Evolutionary conservation across 2,888 invertebrate genomes (phyloP).

Genomic region (Diarsia dahlii): DNA sequence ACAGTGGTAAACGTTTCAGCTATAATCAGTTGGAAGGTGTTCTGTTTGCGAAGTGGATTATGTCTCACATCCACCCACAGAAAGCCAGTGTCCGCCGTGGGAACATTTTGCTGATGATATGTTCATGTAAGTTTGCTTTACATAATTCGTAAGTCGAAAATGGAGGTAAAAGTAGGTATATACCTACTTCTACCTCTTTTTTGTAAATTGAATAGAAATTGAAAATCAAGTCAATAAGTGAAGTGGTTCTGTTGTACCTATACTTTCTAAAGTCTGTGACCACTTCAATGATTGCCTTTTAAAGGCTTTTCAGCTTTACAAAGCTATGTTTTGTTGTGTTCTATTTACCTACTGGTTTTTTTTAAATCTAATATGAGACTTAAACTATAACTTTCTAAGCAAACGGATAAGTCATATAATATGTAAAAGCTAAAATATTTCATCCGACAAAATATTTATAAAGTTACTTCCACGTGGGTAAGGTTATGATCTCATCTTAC

Average conservation of each 20-base stretch:
- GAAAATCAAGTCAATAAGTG: conserved; percentile 17
- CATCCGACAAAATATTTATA: background rate
- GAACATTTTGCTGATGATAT: background rate
- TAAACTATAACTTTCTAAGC: background rate
- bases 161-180: background rate
- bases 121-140: background rate
- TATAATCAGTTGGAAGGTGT: background rate
- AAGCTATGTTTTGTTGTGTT: background rate
- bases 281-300: conserved; percentile 31
- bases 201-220: background rate
- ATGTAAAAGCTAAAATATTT: background rate
- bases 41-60: background rate
- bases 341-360: background rate
- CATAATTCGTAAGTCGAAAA: background rate
- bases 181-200: no score
- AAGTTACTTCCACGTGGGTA: background rate
- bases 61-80: background rate
- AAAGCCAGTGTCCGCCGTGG: background rate
- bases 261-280: background rate
- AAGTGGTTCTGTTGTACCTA: conserved; percentile 13
- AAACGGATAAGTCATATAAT: background rate
- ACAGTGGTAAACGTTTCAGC: background rate
- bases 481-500: conserved; percentile 30
- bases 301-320: conserved; percentile 2
- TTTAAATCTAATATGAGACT: background rate